Evolutionary conservation across 2,113 vertebrate species (phyloP), one percentile per base, ranked within the genome.

Genomic region (Atherinomorus stipes): DNA sequence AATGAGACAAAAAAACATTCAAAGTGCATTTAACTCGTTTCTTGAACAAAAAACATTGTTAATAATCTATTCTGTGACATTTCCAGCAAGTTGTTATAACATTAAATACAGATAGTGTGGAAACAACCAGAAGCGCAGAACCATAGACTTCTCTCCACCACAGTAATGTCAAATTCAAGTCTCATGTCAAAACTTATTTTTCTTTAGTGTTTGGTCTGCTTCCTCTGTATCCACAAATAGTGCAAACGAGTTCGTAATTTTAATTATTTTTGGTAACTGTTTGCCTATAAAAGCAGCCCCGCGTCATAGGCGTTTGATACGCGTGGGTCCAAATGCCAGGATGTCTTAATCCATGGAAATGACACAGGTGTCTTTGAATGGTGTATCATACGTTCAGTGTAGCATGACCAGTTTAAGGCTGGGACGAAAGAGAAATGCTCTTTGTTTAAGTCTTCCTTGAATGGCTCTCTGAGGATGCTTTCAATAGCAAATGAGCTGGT

Each of bases 401-500:
- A 90, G 84, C 67, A 28, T 2, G 87, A 82, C 93, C 94, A 95
- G 18, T 59, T 70, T 62, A 85, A 53, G 38, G 67, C 34, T 8
- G 88, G 78, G 2, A 62, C 59, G 50, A 42, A 19, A 7, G 50
- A 15, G 11, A 34, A 38, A 5, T 25, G 23, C 1, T 54, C 64
- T 2, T 1, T 31, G 13, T 44, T 44, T 10, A 81, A 87, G 74
- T 92, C 91, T 70, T 84, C 90, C 69, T 92, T 94, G 81, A 95
- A 96, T 0, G 96, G 96, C n/a, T 90, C 93, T 87, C 96, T 96
- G 76, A 98, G 93, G 90, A 98, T 95, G 92, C 93, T 98, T 76
- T 98, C 97, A 72, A 98, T 98, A 28, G 96, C 94, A 50, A 98
- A 98, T 2, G 97, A 94, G 67, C 97, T 97, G 31, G 94, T 95